Conservation (phyloP, 2,113 vertebrate genomes). For the Pholis gunnellus region DNA sequence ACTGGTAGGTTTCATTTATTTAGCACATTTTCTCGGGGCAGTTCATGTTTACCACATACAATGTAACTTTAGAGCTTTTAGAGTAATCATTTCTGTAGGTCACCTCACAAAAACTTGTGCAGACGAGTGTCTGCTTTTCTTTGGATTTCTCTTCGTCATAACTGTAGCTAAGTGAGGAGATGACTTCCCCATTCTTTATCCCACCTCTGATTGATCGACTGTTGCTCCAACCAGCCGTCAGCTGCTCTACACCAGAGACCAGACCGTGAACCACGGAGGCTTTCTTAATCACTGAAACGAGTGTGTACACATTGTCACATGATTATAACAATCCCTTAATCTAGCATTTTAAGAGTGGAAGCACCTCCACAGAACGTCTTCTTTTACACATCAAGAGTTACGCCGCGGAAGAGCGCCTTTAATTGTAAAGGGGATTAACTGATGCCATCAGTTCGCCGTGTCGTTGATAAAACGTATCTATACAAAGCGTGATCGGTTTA, state of each 20-base stretch:
- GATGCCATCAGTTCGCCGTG: conserved; percentile 61
- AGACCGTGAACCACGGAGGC: not conserved
- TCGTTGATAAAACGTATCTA: conserved; percentile 56
- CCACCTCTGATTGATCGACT: not conserved
- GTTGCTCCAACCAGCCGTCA: not conserved
- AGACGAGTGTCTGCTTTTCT: not conserved
- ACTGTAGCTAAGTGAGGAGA: not conserved
- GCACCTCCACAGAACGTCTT: conserved; percentile 26
- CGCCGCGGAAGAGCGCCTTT: conserved; percentile 58
- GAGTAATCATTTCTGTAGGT: not conserved
- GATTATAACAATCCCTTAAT: not conserved
- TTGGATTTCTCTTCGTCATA: not conserved
- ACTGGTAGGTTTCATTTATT: not conserved
- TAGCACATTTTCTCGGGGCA: not conserved
- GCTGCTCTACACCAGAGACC: not conserved
- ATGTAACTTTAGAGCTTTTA: not conserved
- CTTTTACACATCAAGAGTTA: conserved; percentile 20
- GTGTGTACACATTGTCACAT: not conserved
- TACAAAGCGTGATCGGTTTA: conserved; percentile 55
- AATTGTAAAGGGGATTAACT: conserved; percentile 74
- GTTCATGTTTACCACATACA: not conserved
- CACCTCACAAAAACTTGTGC: not conserved
- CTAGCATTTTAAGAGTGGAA: conserved; percentile 9
- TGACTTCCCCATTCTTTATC: not conserved
- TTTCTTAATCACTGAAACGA: conserved; percentile 3